phyloP scores from a whole-genome alignment of 2,113 vertebrate species.

The Phasianus colchicus region DNA sequence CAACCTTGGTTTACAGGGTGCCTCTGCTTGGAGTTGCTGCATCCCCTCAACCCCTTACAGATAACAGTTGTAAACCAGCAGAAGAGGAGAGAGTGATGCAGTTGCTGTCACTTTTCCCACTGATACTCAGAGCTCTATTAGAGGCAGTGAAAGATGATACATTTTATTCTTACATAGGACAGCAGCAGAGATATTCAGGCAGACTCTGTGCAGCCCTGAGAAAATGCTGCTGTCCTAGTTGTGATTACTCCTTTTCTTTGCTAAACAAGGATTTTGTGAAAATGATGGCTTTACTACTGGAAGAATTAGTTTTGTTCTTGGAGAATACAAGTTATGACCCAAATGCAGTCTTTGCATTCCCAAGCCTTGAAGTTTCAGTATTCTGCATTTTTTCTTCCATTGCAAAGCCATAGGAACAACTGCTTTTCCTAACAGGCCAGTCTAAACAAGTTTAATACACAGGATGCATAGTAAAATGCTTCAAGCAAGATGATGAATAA shows the following conservation, averaged over 20 bases:
- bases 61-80: not conserved
- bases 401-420: not conserved
- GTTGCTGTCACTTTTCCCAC: not conserved
- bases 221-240: constrained; percentile 8
- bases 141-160: not conserved
- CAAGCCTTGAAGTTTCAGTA: constrained; percentile 25
- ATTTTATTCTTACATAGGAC: not conserved
- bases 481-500: constrained; percentile 22
- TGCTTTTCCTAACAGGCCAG: not conserved
- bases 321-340: not conserved
- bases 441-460: not conserved
- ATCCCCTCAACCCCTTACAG: not conserved
- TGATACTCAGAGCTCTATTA: not conserved
- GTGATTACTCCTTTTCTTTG: not conserved
- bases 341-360: constrained; percentile 41
- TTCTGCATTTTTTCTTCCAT: not conserved
- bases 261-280: not conserved
- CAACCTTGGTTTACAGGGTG: not conserved
- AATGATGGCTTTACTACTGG: not conserved
- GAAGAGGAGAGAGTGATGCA: not conserved
- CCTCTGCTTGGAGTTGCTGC: not conserved
- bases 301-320: constrained; percentile 26
- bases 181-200: not conserved
- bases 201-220: not conserved
- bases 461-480: not conserved